Evolutionary conservation across 2,888 invertebrate species (phyloP).

Genomic region (Branchipolynoe longqiensis): DNA sequence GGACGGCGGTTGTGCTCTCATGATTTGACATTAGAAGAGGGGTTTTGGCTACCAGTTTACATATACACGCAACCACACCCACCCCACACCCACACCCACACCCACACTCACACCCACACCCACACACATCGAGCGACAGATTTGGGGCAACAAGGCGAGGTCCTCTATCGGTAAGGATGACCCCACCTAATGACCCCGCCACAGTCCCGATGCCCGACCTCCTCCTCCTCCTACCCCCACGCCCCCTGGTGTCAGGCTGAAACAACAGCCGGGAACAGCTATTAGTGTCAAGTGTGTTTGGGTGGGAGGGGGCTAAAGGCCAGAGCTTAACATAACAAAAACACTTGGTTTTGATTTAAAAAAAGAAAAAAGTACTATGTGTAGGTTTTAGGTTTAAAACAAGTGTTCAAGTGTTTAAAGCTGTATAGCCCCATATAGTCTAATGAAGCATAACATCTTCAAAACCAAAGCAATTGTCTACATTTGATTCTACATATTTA

Average conservation of each 20-base stretch:
- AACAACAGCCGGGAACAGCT: conserved; percentile 20
- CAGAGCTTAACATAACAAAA: too few species aligned
- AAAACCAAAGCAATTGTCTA: too few species aligned
- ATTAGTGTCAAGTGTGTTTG: conserved; percentile 9
- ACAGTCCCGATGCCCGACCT: neutral
- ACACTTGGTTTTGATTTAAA: too few species aligned
- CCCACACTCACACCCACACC: neutral
- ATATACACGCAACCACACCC: neutral
- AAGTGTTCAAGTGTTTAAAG: too few species aligned
- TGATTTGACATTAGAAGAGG: neutral
- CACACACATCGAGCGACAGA: neutral
- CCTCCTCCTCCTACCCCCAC: neutral
- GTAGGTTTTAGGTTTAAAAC: too few species aligned
- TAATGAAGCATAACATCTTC: too few species aligned
- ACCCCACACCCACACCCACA: neutral
- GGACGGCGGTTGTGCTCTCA: too few species aligned
- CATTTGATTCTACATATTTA: too few species aligned
- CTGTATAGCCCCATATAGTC: too few species aligned
- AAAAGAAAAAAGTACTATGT: too few species aligned
- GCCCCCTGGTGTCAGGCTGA: conserved; percentile 29
- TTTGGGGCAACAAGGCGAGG: neutral
- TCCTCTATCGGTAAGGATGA: neutral
- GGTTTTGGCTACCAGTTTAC: neutral
- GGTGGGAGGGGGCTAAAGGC: neutral
- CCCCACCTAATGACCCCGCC: neutral